Evolutionary conservation across 2,113 vertebrate genomes (phyloP).

Genomic region (Morone saxatilis): DNA sequence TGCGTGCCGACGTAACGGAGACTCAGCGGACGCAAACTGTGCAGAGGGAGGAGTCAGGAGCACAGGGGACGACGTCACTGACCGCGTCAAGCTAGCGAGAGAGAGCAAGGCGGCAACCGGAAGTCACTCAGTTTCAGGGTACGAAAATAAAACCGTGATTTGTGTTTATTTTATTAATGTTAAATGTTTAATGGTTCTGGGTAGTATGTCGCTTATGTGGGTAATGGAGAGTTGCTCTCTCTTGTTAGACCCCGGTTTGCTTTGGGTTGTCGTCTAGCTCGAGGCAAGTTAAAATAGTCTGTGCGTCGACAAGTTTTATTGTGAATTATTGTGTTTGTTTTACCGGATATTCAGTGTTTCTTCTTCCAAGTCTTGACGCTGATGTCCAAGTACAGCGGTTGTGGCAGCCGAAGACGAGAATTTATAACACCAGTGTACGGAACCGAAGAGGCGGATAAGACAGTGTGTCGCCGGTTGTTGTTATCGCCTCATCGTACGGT

Average conservation of each 20-base stretch:
- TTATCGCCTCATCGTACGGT: neutral
- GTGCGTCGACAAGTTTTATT: slow-evolving; percentile 26
- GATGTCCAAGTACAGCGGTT: slow-evolving; percentile 67
- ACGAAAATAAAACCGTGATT: neutral
- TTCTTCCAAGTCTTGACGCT: neutral
- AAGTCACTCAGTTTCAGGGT: neutral
- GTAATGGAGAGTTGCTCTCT: fast-evolving
- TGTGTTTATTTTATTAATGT: neutral
- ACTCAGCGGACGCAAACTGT: slow-evolving; percentile 77
- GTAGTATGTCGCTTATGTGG: fast-evolving
- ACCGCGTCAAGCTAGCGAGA: slow-evolving; percentile 16
- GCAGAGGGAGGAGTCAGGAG: slow-evolving; percentile 77
- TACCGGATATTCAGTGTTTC: slow-evolving; percentile 15
- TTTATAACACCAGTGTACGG: slow-evolving; percentile 69
- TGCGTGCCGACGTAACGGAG: slow-evolving; percentile 82
- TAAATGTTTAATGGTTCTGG: fast-evolving
- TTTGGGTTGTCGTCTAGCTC: fast-evolving
- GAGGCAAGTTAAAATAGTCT: fast-evolving
- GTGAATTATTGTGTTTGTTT: neutral
- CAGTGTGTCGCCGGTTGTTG: slow-evolving; percentile 41
- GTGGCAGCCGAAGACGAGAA: slow-evolving; percentile 76
- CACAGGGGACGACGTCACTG: slow-evolving; percentile 66
- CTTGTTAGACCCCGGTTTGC: no score
- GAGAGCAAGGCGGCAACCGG: neutral
- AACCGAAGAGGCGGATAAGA: slow-evolving; percentile 53